These are phyloP conservation scores for Phalloptychus januarius DNA, from an alignment of 2,797 vertebrate species.

Conservation along the genomic window DNA sequence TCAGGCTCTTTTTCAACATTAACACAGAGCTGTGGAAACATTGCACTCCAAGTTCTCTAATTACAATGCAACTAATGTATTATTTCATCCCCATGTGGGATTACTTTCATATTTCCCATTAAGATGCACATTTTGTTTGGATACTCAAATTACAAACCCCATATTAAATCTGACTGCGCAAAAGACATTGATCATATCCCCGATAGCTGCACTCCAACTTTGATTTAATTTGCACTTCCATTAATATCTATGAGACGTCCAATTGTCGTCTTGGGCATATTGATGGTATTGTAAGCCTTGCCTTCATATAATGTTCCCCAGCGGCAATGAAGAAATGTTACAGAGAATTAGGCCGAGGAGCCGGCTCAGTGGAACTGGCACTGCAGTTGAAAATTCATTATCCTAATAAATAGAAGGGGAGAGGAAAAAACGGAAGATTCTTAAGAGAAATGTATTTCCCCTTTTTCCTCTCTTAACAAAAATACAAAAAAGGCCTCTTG, in stretches of 20 bases:
- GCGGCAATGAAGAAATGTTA: slow-evolving; percentile 81
- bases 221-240: slow-evolving; percentile 85
- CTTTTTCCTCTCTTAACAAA: slow-evolving; percentile 45
- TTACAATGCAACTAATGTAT: slow-evolving; percentile 83
- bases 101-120: slow-evolving; percentile 81
- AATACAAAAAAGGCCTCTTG: slow-evolving; percentile 47
- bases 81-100: slow-evolving; percentile 77
- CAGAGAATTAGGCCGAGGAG: slow-evolving; percentile 81
- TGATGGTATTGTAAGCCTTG: slow-evolving; percentile 82
- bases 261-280: slow-evolving; percentile 83
- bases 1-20: slow-evolving; percentile 73
- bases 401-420: slow-evolving; percentile 80
- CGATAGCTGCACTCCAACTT: slow-evolving; percentile 81
- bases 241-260: slow-evolving; percentile 86
- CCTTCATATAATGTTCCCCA: slow-evolving; percentile 83
- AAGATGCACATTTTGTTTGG: slow-evolving; percentile 84
- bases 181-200: slow-evolving; percentile 84
- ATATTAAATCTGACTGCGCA: slow-evolving; percentile 83
- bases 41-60: slow-evolving; percentile 76
- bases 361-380: slow-evolving; percentile 79
- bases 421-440: slow-evolving; percentile 58
- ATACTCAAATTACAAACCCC: slow-evolving; percentile 81
- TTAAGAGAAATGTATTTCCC: slow-evolving; percentile 73
- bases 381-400: slow-evolving; percentile 81
- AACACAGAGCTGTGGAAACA: slow-evolving; percentile 70